Conservation (phyloP, 2,797 vertebrate genomes). For the Micropoecilia bifurca region DNA sequence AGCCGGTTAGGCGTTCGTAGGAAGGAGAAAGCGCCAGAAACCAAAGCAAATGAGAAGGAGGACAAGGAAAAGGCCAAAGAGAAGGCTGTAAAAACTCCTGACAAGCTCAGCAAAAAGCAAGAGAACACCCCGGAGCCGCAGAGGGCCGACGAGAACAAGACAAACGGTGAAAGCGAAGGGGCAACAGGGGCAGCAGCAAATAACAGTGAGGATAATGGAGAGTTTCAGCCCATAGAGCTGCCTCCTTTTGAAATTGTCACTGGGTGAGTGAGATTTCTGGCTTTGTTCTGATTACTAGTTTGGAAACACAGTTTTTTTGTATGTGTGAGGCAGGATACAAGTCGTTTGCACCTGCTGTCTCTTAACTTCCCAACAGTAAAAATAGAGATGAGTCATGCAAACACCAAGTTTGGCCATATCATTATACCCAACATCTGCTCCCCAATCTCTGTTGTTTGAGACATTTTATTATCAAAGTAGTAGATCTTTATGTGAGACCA, state of each 20-base stretch:
- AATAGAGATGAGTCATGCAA: constrained; percentile 71
- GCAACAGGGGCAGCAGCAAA: constrained; percentile 54
- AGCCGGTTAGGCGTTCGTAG: constrained; percentile 64
- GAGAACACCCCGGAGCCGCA: constrained; percentile 51
- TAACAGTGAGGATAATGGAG: constrained; percentile 76
- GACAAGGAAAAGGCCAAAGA: constrained; percentile 64
- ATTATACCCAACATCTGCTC: constrained; percentile 47
- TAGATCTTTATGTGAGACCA: constrained; percentile 36
- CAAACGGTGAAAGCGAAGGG: constrained; percentile 49
- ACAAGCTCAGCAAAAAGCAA: constrained; percentile 60
- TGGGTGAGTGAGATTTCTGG: constrained; percentile 84
- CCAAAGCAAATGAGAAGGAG: constrained; percentile 67
- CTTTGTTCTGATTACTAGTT: constrained; percentile 4
- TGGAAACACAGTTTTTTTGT: neutral
- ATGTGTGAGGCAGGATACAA: constrained; percentile 5
- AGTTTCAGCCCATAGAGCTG: constrained; percentile 88
- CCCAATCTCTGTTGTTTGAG: constrained; percentile 26
- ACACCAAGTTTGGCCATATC: constrained; percentile 28
- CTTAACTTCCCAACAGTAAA: constrained; percentile 48
- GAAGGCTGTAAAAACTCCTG: constrained; percentile 56
- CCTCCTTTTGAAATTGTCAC: constrained; percentile 94
- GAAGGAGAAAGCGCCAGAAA: constrained; percentile 77
- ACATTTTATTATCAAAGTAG: constrained; percentile 38
- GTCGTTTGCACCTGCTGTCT: constrained; percentile 46
- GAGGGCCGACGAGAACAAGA: constrained; percentile 53